A percentile compares a stretch with the other conserved stretches of the same genome.
Conservation (phyloP, 2,113 vertebrate species). For the Setophaga kirtlandii region DNA sequence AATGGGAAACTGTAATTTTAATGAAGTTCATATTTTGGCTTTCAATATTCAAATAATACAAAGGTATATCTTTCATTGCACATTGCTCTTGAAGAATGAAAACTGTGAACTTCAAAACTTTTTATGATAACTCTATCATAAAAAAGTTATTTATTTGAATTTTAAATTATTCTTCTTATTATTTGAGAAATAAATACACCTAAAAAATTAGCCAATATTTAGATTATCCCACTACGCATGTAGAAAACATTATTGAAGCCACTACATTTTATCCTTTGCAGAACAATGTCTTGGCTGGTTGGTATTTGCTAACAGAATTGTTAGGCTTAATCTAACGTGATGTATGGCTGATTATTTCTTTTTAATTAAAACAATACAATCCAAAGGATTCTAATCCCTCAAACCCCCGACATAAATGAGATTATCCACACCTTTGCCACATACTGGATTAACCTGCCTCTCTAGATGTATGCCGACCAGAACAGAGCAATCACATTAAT, state of each 20-base stretch:
- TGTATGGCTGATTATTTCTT: neutral
- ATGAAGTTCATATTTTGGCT: neutral
- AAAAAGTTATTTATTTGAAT: neutral
- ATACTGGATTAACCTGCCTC: neutral
- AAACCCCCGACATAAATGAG: neutral
- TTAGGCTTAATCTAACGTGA: neutral
- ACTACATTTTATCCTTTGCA: neutral
- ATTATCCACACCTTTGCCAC: neutral
- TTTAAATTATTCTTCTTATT: neutral
- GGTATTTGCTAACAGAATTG: neutral
- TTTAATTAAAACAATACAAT: conserved; percentile 1
- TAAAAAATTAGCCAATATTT: neutral
- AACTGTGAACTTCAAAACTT: neutral
- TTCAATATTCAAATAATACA: neutral
- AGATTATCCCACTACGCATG: neutral
- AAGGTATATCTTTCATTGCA: neutral
- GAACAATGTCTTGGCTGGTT: neutral
- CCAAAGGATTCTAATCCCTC: neutral
- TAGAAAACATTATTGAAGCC: neutral
- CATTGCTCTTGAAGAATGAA: neutral
- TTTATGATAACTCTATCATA: neutral
- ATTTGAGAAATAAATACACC: neutral
- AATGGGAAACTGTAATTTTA: neutral
- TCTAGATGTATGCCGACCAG: neutral
- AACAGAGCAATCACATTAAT: neutral